Evolutionary conservation across 2,888 invertebrate genomes (phyloP), one percentile per base, ranked within the genome.

Genomic region (Synergus gifuensis): DNA sequence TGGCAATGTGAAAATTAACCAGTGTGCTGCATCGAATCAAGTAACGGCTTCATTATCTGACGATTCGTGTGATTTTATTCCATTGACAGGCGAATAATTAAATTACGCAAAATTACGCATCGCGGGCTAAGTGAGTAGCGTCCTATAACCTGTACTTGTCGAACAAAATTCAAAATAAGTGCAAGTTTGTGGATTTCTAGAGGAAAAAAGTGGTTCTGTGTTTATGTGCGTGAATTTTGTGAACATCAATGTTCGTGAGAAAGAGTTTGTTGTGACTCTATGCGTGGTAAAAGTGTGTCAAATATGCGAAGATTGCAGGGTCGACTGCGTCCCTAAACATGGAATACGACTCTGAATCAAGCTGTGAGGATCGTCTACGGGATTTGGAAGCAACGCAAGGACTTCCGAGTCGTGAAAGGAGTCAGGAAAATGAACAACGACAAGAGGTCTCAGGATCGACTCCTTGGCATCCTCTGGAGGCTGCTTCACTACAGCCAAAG

Each of bases 311-410:
- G 14, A 46, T 7, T 49, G 18, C 76, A 49, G 40, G 76, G 77
- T 42, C 58, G 16, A 46, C n/a, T 36, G 62, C 79, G 78, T 62
- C 76, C 64, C 46, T 67, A 80, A 83, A 63, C 64, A 91, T 91
- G 91, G 91, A 91, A 82, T 90, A 89, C 86, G 89, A 91, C 84
- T 90, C 90, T 46, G 89, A 86, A 44, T 89, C 90, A 14, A 90
- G 89, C 64, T 88, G 88, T 79, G 90, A 91, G 76, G 87, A 82
- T 78, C 85, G 85, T 81, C 76, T 86, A 77, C 87, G 83, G 78
- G 87, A 89, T 76, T 80, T 86, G 40, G 88, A 89, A 82, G 78
- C 79, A 16, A 58, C 83, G 14, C 83, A 86, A 18, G 85, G 86
- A 54, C 79, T 64, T 11, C 42, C 78, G 5, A 83, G 54, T 40